Evolutionary conservation across 2,797 vertebrate species (phyloP).

Genomic region (Oreortyx pictus): DNA sequence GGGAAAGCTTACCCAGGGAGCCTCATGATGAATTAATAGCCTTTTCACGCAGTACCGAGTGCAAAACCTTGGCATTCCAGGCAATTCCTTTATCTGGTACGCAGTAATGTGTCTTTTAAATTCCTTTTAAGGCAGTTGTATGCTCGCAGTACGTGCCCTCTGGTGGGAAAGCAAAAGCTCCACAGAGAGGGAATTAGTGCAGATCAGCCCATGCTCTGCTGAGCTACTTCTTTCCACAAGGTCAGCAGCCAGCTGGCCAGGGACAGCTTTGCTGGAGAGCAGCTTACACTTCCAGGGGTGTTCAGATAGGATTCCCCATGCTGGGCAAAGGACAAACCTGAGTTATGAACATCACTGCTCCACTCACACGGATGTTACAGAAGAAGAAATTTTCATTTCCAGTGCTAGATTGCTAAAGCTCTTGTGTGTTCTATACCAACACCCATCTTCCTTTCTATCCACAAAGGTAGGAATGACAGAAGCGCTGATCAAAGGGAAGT

Average conservation of each 20-base stretch:
- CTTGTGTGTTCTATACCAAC: not conserved
- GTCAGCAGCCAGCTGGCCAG: conserved; percentile 13
- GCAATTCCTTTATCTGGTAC: conserved; percentile 30
- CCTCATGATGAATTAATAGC: conserved; percentile 28
- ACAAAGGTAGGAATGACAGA: conserved; percentile 1
- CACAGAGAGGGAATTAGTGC: conserved; percentile 38
- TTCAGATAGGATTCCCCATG: not conserved
- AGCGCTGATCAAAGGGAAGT: conserved; percentile 44
- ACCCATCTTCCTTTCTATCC: not conserved
- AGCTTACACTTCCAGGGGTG: conserved; percentile 23
- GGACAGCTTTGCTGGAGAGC: conserved; percentile 1
- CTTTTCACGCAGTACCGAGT: not conserved
- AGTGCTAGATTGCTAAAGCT: not conserved
- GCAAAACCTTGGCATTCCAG: conserved; percentile 24
- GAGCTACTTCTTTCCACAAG: conserved; percentile 34
- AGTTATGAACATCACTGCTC: not conserved
- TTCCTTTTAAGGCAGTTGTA: conserved; percentile 43
- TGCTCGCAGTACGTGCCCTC: conserved; percentile 37
- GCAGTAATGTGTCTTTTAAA: conserved; percentile 44
- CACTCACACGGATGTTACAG: not conserved
- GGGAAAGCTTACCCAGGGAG: conserved; percentile 50
- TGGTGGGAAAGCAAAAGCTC: conserved; percentile 53
- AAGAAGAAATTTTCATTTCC: not conserved
- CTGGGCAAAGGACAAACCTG: fast-evolving
- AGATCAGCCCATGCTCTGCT: conserved; percentile 45